Evolutionary conservation across 1,140 invertebrate species (phyloP), one percentile per base, ranked within the genome.

Genomic region (Tribolium madens): DNA sequence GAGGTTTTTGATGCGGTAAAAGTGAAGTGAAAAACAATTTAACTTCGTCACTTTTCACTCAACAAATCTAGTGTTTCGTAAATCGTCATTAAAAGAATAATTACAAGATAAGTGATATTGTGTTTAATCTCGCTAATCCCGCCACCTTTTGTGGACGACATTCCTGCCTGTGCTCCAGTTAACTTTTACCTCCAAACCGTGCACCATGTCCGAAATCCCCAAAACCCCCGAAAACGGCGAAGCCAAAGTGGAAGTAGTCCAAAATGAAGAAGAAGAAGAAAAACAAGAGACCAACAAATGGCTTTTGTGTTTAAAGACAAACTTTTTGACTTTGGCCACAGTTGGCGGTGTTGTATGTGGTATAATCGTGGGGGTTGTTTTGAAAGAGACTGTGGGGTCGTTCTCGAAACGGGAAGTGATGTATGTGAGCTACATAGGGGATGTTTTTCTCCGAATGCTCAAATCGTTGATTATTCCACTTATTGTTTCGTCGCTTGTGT

Each of bases 391-490:
- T 3, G 74, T 83, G 0, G 83, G 86, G 60, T 76, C 84, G 80
- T 91, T 89, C 89, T 85, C 87, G 0, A 81, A 86, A 9, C 82
- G 90, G 10, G 87, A 90, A 76, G 86, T 90, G n/a, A 92, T 92
- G 88, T 94, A 94, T 83, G 88, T 94, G 3, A 88, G 91, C 46
- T 92, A 90, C 83, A 82, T 88, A 0, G 92, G 91, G 12, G 92
- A 94, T 78, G 80, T 94, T 13, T 94, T 94, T 83, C 86, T 94
- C 1, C 87, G 91, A 18, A 93, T 93, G 89, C 87, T 94, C 7
- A 93, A 94, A 85, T 90, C 91, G 60, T 88, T 95, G 72, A 94
- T 95, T 76, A 86, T 95, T 36, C 93, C 93, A 0, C 85, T 95
- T 31, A 93, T 95, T 70, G 88, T 94, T 64, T 91, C 92, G 5